phyloP scores from a whole-genome alignment of 2,113 vertebrate species.

The Scopus umbretta region DNA sequence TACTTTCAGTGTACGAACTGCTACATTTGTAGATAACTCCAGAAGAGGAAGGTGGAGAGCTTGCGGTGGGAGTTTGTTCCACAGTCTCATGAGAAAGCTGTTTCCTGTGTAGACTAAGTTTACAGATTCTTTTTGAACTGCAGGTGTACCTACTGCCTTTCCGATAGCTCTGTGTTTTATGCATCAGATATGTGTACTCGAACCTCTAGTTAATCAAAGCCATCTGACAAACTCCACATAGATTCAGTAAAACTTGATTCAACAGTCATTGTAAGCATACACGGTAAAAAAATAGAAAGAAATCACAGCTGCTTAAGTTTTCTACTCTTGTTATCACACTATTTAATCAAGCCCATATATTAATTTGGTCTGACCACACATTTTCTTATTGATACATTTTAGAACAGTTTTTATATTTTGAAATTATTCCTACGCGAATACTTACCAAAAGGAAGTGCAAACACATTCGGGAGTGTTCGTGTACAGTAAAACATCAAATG shows the following conservation, averaged over 20 bases:
- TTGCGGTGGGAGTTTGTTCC: not conserved
- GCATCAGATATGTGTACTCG: not conserved
- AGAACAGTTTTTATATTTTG: not conserved
- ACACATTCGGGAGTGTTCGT: slow-evolving; percentile 88
- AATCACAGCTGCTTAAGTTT: not conserved
- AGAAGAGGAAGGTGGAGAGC: not conserved
- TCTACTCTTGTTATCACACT: not conserved
- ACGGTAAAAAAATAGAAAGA: not conserved
- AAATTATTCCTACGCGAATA: not conserved
- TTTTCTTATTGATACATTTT: not conserved
- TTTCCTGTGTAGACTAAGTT: not conserved
- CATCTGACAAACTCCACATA: not conserved
- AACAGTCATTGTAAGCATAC: not conserved
- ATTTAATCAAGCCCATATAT: not conserved
- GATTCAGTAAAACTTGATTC: not conserved
- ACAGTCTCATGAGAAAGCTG: not conserved
- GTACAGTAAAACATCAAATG: slow-evolving; percentile 98
- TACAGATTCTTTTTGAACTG: not conserved
- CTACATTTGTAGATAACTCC: not conserved
- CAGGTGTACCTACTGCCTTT: not conserved
- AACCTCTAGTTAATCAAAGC: not conserved
- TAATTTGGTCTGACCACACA: not conserved
- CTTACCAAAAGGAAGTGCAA: slow-evolving; percentile 89
- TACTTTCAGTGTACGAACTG: not conserved
- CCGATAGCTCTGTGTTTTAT: not conserved